Evolutionary conservation across 92 coral and sea anemone genomes (phyloP).

Genomic region (Siderastrea siderea): DNA sequence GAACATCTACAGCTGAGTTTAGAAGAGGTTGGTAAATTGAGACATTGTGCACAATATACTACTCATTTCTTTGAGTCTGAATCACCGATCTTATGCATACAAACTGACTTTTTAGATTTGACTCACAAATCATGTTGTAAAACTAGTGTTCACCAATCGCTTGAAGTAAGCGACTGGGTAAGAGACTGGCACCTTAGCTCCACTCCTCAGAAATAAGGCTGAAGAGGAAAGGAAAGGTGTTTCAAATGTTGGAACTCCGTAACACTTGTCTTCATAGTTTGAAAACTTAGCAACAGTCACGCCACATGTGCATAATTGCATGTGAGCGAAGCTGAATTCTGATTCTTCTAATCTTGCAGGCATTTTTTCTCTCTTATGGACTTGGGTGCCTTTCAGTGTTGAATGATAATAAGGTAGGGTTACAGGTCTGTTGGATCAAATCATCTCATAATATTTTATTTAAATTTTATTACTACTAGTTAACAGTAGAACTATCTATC

Average conservation of each 20-base stretch:
- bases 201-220: too few species aligned
- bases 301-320: not conserved
- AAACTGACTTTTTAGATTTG: too few species aligned
- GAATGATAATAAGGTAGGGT: conserved; percentile 67
- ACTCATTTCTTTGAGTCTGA: too few species aligned
- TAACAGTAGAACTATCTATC: not conserved
- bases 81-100: too few species aligned
- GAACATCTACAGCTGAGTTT: conserved; percentile 93
- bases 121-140: not conserved
- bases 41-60: too few species aligned
- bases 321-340: not conserved
- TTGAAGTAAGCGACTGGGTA: too few species aligned
- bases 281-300: too few species aligned
- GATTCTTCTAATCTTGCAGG: conserved; percentile 55
- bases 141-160: not conserved
- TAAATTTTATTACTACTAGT: not conserved
- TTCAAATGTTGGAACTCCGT: too few species aligned
- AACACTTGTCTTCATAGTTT: too few species aligned
- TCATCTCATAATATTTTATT: not conserved
- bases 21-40: conserved; percentile 81
- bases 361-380: conserved; percentile 94
- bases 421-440: too few species aligned
- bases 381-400: conserved; percentile 90
- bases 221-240: too few species aligned
- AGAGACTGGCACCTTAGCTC: too few species aligned